Base-by-base conservation (phyloP, 1,140 invertebrate species). In the Macrosteles quadrilineatus region DNA sequence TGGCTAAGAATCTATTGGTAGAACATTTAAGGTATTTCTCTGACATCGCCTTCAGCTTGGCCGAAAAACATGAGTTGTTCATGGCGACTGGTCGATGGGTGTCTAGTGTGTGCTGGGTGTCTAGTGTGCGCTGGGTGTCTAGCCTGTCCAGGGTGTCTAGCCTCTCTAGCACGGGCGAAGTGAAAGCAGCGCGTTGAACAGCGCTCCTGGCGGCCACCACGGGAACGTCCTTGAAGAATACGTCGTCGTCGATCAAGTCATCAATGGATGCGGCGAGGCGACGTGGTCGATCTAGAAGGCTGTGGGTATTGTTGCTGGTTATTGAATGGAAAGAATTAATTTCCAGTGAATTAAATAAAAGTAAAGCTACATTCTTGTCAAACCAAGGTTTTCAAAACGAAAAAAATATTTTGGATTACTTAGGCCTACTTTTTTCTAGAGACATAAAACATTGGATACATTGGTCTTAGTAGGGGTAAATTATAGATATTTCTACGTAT, bases 41-140 rank as follows among this genome's bases (percentile, higher is more conserved):
- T 19, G 89, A 90, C 83, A 90, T 90, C 4, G 88, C 88, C 66
- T 85, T 83, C 59, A 91, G 79, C 79, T 90, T 90, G 4, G 87
- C 87, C 0, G 88, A 86, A 21, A 91, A 78, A 80, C 88, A 90
- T 30, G 74, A 76, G 25, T 64, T 72, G 11, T 70, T 36, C 32
- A 36, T 36, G 4, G 32, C 32, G 4, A 36, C 32, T 14, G 32
- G 32, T n/a, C n/a, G n/a, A n/a, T n/a, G n/a, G 32, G 4, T 14
- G 32, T 4, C 4, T 4, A 4, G 4, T 4, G 4, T 14, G 32
- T 36, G 45, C 73, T 59, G 59, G 53, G 47, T 17, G 43, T 67
- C 43, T 67, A 45, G 14, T n/a, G n/a, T n/a, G n/a, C n/a, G n/a
- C n/a, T n/a, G n/a, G 32, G 4, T 14, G 32, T 4, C 4, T 4